These are phyloP conservation scores for Notodonta ziczac DNA, from an alignment of 2,888 invertebrate species.

Conservation along the genomic window DNA sequence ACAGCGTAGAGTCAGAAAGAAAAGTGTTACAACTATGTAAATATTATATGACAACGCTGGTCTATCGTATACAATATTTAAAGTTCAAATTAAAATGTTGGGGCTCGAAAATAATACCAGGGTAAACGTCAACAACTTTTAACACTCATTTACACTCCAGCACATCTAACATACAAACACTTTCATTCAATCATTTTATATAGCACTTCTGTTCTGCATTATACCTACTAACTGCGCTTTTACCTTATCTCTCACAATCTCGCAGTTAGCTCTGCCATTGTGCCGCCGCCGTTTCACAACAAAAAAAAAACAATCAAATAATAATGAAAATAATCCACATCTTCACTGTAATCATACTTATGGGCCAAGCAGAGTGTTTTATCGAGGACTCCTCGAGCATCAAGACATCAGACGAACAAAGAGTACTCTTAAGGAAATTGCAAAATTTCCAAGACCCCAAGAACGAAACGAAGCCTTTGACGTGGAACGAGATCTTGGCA, in stretches of 20 bases:
- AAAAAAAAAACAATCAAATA: slow-evolving; percentile 42
- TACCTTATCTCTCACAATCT: slow-evolving; percentile 68
- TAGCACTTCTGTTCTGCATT: slow-evolving; percentile 38
- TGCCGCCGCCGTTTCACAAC: slow-evolving; percentile 51
- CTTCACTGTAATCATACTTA: slow-evolving; percentile 58
- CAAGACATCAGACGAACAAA: slow-evolving; percentile 54
- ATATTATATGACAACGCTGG: too few relatives aligned
- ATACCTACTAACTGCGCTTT: slow-evolving; percentile 58
- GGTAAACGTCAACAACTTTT: too few relatives aligned
- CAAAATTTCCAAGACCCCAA: slow-evolving; percentile 57
- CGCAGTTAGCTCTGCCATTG: slow-evolving; percentile 62
- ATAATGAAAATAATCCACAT: slow-evolving; percentile 65
- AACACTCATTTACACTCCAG: background rate
- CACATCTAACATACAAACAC: background rate
- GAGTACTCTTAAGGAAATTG: slow-evolving; percentile 67
- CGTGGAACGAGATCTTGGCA: slow-evolving; percentile 74
- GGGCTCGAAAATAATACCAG: too few relatives aligned
- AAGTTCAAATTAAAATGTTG: too few relatives aligned
- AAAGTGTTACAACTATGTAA: background rate
- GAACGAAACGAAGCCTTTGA: slow-evolving; percentile 51
- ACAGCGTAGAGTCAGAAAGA: slow-evolving; percentile 29
- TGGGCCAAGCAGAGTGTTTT: slow-evolving; percentile 52
- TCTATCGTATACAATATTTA: too few relatives aligned
- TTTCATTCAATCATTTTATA: background rate
- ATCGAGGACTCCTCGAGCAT: slow-evolving; percentile 42